Base-by-base conservation (phyloP, 2,797 vertebrate species). In the Erpetoichthys calabaricus region DNA sequence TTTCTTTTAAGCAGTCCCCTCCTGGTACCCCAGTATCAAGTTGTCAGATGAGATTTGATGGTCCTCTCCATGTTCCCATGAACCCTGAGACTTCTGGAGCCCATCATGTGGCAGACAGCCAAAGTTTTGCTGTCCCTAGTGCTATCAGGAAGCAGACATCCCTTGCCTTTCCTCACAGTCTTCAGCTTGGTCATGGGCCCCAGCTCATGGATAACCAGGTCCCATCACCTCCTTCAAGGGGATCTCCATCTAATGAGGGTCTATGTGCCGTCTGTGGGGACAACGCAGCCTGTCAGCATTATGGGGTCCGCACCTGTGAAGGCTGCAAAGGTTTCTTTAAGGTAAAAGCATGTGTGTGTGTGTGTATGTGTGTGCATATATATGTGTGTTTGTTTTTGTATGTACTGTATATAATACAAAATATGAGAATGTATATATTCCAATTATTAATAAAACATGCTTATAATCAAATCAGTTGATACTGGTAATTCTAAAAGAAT, bases 271-370 rank as follows among this genome's bases (percentile, higher is more conserved):
- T 98, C 41, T 98, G 95, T 57, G 95, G 95, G 49, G 95, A 98
- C 88, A 98, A 98, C 72, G 95, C 95, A 5, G 90, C 94, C 57
- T 97, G 94, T 73, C 94, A 98, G 74, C 94, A 98, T 72, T 98
- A 98, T 63, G 94, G 94, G 55, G 94, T 98, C 44, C 87, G 94
- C 66, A 97, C 94, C 60, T 97, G 94, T 77, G 94, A 98, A 76
- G 94, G 94, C 57, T 98, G 94, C 83, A 98, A 98, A 81, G 94
- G 94, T 58, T 97, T 98, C 76, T 98, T 98, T 75, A 97, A 97
- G 93, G 94, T 88, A 74, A 25, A 25, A 25, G 25, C 25, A 25
- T 25, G 25, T 25, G 25, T 25, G n/a, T n/a, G 25, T 25, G 25
- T 25, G 25, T 25, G 25, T 25, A 25, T 25, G 25, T 25, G 25